Evolutionary conservation across 2,888 invertebrate genomes (phyloP), one percentile per base, ranked within the genome.

Genomic region (Stramonita haemastoma): DNA sequence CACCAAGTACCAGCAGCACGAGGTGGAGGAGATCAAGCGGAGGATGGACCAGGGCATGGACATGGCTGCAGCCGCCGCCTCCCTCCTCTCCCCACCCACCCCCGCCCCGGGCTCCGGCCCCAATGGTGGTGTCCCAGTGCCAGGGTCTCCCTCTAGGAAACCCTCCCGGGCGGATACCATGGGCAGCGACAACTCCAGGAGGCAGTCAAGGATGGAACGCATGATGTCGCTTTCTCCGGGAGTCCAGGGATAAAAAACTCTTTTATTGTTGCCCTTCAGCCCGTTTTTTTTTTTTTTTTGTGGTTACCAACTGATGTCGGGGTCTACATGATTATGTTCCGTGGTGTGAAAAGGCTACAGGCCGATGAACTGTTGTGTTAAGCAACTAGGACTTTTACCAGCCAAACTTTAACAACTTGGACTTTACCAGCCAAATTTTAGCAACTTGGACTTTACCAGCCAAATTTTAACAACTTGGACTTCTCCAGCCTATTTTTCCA

Each of bases 1-100:
- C 32, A 94, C 94, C 22, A 91, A 92, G 73, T 94, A 93, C 89
- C 93, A 95, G 90, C 93, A 94, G 90, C 93, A 94, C 79, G 93
- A 94, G 91, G 91, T 94, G 17, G 93, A 94, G 84, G 92, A 93
- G 84, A 89, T 94, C n/a, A 91, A 90, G 77, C 73, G 85, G 81
- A 87, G 90, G 89, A 89, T 91, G 89, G 89, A 90, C 1, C 89
- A 36, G 0, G 88, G 81, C 13, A 79, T 79, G 26, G 87, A 89
- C 77, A 77, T 86, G 32, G 66, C 79, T 66, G 77, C 89, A 6
- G 77, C 86, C 22, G 86, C 66, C 46, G 56, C 15, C 86, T 36
- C 26, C 60, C 73, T 36, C 22, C 8, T 32, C 46, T 6, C 81
- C 46, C 1, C n/a, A 8, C 81, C 60, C 66, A 34, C 46, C n/a